A percentile compares a stretch with the other conserved stretches of the same genome.
phyloP scores from a whole-genome alignment of 2,888 invertebrate species.

The Drosophila seclusa region DNA sequence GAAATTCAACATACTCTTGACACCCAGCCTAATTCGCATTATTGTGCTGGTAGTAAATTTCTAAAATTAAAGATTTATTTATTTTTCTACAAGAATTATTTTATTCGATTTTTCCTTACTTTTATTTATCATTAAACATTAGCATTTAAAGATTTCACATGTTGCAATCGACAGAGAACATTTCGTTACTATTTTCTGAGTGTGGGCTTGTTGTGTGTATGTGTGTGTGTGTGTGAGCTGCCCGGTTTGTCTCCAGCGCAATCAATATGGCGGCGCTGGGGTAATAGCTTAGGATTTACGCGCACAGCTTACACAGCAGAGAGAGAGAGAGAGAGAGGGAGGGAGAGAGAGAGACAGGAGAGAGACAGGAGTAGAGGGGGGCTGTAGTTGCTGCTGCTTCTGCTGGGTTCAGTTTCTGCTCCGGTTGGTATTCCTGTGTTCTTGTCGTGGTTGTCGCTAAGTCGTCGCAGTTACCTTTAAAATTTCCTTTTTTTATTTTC shows the following conservation, averaged over 20 bases:
- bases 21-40: not conserved
- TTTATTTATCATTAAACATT: not conserved
- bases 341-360: not conserved
- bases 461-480: constrained; percentile 74
- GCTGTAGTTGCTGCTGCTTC: constrained; percentile 2
- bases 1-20: not conserved
- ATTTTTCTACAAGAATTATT: fast-evolving
- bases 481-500: constrained; percentile 43
- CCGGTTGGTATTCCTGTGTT: constrained; percentile 15
- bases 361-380: not conserved
- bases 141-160: not conserved
- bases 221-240: constrained; percentile 34
- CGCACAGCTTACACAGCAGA: constrained; percentile 62
- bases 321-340: not conserved
- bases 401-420: constrained; percentile 14
- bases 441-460: constrained; percentile 56
- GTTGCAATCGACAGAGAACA: not conserved
- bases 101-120: not conserved
- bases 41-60: not conserved
- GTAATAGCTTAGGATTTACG: constrained; percentile 79
- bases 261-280: constrained; percentile 76
- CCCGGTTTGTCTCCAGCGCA: constrained; percentile 75
- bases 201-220: constrained; percentile 1
- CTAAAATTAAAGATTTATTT: not conserved
- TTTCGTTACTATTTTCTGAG: not conserved